Percentiles rank a stretch among this genome's conserved stretches.
These are phyloP conservation scores for Phymatocera aterrima DNA, from an alignment of 2,888 invertebrate genomes.

Conservation along the genomic window DNA sequence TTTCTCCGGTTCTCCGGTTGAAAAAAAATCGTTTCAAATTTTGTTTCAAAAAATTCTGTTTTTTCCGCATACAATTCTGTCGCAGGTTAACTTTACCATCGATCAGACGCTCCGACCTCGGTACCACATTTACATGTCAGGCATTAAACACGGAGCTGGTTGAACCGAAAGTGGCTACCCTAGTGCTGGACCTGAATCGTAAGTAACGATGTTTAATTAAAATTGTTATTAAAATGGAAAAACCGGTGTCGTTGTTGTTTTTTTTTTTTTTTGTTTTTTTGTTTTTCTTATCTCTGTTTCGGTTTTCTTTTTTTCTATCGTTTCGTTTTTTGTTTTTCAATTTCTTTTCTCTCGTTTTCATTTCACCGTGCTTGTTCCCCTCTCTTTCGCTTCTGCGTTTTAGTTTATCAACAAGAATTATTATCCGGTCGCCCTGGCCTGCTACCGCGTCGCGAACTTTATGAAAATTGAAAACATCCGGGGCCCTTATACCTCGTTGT, in stretches of 20 bases:
- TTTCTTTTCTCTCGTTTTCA: too few species aligned
- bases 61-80: not conserved
- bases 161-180: slow-evolving; percentile 86
- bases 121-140: slow-evolving; percentile 91
- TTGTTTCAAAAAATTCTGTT: not conserved
- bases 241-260: not conserved
- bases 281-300: too few species aligned
- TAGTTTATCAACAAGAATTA: not conserved
- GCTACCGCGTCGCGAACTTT: not conserved
- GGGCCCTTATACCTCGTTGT: not conserved
- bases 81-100: slow-evolving; percentile 78
- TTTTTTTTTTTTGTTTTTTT: not conserved
- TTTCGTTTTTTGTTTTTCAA: too few species aligned
- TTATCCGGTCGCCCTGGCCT: not conserved
- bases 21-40: too few species aligned
- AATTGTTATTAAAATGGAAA: slow-evolving; percentile 11
- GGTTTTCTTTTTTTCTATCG: too few species aligned
- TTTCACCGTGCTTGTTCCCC: too few species aligned
- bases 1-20: too few species aligned
- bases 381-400: too few species aligned
- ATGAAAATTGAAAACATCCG: not conserved
- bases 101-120: slow-evolving; percentile 87
- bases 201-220: slow-evolving; percentile 75
- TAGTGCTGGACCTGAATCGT: slow-evolving; percentile 88
- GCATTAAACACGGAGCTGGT: slow-evolving; percentile 90